These are phyloP conservation scores for Gobionotothen gibberifrons DNA, from an alignment of 2,797 vertebrate species.

Conservation along the genomic window DNA sequence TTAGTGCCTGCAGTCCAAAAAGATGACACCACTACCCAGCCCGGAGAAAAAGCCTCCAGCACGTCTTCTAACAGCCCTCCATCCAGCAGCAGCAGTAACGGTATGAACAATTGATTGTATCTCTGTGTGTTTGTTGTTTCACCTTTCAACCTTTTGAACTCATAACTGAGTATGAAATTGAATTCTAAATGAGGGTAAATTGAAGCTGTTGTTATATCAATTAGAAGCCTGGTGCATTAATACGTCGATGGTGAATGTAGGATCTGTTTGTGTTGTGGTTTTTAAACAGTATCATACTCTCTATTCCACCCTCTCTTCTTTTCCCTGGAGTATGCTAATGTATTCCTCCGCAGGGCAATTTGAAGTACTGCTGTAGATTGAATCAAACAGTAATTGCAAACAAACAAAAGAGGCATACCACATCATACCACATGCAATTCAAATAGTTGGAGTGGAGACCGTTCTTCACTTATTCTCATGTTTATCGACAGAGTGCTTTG, in stretches of 20 bases:
- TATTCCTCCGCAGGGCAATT: slow-evolving; percentile 63
- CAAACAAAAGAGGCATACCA: slow-evolving; percentile 51
- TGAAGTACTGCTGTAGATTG: slow-evolving; percentile 62
- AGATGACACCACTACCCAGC: slow-evolving; percentile 36
- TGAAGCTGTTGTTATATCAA: slow-evolving; percentile 15
- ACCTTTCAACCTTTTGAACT: slow-evolving; percentile 22
- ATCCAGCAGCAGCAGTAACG: slow-evolving; percentile 42
- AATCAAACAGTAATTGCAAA: slow-evolving; percentile 72
- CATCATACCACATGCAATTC: slow-evolving; percentile 28
- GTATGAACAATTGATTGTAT: slow-evolving; percentile 51
- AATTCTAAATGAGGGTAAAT: slow-evolving; percentile 4
- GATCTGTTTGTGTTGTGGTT: slow-evolving; percentile 43
- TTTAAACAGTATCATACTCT: slow-evolving; percentile 38
- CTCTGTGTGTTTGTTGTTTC: neutral
- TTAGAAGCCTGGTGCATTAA: slow-evolving; percentile 19
- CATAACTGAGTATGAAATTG: slow-evolving; percentile 17
- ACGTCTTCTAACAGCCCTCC: slow-evolving; percentile 37
- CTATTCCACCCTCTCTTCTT: slow-evolving; percentile 33
- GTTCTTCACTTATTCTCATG: slow-evolving; percentile 37
- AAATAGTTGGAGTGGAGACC: slow-evolving; percentile 24
- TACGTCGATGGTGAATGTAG: slow-evolving; percentile 49
- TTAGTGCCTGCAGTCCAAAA: slow-evolving; percentile 57
- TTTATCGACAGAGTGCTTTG: slow-evolving; percentile 48
- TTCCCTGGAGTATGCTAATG: slow-evolving; percentile 45
- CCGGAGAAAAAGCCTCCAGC: slow-evolving; percentile 43